Percentiles rank a stretch among this genome's conserved stretches.
Evolutionary conservation across 2,797 vertebrate genomes (phyloP).

Genomic region (Typhlichthys eigenmanni): DNA sequence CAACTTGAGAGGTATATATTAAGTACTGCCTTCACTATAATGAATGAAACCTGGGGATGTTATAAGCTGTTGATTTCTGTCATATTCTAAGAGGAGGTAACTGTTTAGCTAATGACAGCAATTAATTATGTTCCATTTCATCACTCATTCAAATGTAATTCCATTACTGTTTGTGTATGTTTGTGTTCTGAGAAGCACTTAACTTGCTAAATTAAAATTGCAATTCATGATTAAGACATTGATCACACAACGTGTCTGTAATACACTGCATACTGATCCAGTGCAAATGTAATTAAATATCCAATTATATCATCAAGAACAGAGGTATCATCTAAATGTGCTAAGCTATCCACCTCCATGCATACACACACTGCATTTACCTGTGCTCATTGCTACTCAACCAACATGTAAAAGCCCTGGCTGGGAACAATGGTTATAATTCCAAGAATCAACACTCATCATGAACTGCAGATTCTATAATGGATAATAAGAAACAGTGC

Average conservation of each 20-base stretch:
- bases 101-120: conserved; percentile 41
- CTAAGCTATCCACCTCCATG: conserved; percentile 49
- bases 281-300: conserved; percentile 60
- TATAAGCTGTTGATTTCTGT: conserved; percentile 28
- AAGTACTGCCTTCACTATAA: background rate
- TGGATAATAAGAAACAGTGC: conserved; percentile 6
- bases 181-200: conserved; percentile 50
- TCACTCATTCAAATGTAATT: conserved; percentile 47
- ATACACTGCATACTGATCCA: conserved; percentile 44
- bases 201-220: conserved; percentile 46
- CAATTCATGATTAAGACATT: conserved; percentile 60
- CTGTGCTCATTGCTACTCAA: conserved; percentile 45
- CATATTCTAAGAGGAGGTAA: conserved; percentile 38
- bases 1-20: background rate
- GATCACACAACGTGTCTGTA: conserved; percentile 43
- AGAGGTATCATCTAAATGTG: conserved; percentile 56
- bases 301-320: conserved; percentile 61
- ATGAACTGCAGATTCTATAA: background rate
- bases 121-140: conserved; percentile 55
- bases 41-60: conserved; percentile 2
- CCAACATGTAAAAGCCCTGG: conserved; percentile 37
- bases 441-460: conserved; percentile 20
- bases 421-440: conserved; percentile 39
- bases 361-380: conserved; percentile 36
- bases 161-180: conserved; percentile 60